Percentiles rank a stretch among this genome's conserved stretches.
Conservation (phyloP, 2,888 invertebrate genomes). For the Deilephila porcellus region DNA sequence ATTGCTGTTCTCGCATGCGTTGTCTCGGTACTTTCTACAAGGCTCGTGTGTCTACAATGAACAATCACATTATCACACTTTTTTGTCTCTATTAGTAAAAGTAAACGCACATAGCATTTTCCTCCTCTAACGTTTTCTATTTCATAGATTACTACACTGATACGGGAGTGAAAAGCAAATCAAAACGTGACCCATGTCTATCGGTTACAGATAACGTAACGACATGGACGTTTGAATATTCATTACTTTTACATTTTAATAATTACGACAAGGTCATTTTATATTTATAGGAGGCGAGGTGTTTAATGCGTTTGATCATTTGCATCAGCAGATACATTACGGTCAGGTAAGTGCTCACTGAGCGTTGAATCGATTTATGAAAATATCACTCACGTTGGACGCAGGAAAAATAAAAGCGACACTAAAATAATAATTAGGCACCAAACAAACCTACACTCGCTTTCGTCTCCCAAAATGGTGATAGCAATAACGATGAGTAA, state of each 20-base stretch:
- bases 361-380: slow-evolving; percentile 51
- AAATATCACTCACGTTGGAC: slow-evolving; percentile 46
- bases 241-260: slow-evolving; percentile 2
- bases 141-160: slow-evolving; percentile 14
- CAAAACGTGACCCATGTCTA: not conserved
- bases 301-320: slow-evolving; percentile 16
- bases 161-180: not conserved
- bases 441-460: slow-evolving; percentile 74
- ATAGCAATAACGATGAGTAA: slow-evolving; percentile 84
- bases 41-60: slow-evolving; percentile 55
- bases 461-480: slow-evolving; percentile 80
- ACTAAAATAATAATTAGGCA: slow-evolving; percentile 48
- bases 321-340: slow-evolving; percentile 53
- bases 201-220: not conserved
- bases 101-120: slow-evolving; percentile 56
- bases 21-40: slow-evolving; percentile 70
- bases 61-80: slow-evolving; percentile 73
- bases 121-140: slow-evolving; percentile 34
- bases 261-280: slow-evolving; percentile 9
- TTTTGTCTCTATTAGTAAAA: slow-evolving; percentile 69
- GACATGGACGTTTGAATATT: not conserved
- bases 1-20: slow-evolving; percentile 73
- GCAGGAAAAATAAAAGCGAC: slow-evolving; percentile 32
- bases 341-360: slow-evolving; percentile 68
- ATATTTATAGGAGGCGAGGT: slow-evolving; percentile 16